A percentile compares a stretch with the other conserved stretches of the same genome.
phyloP scores from a whole-genome alignment of 2,888 invertebrate species.

The Mesopsocus fuscifrons region DNA sequence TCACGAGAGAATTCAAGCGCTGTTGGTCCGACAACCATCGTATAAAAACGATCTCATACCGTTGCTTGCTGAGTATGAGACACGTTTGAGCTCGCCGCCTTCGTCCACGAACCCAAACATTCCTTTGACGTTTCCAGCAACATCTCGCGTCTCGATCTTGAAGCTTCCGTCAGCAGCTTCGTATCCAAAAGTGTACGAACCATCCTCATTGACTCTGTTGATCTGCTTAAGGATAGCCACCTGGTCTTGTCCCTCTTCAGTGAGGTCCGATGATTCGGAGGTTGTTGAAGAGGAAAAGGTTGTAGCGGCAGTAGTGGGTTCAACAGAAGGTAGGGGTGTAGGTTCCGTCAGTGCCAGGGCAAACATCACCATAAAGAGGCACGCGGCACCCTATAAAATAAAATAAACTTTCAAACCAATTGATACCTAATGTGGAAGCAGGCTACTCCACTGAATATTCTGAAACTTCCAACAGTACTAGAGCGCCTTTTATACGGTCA shows the following conservation, averaged over 20 bases:
- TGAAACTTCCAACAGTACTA: too few relatives aligned
- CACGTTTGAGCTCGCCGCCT: slow-evolving; percentile 56
- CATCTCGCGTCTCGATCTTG: slow-evolving; percentile 66
- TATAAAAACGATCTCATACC: too few relatives aligned
- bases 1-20: too few relatives aligned
- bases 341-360: slow-evolving; percentile 11
- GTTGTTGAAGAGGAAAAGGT: slow-evolving; percentile 14
- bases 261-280: slow-evolving; percentile 14
- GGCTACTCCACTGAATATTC: too few relatives aligned
- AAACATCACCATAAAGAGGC: slow-evolving; percentile 13
- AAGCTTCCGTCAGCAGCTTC: slow-evolving; percentile 73
- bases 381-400: too few relatives aligned
- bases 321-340: slow-evolving; percentile 8
- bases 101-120: slow-evolving; percentile 66
- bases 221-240: slow-evolving; percentile 67
- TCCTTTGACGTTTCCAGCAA: slow-evolving; percentile 60
- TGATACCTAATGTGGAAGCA: too few relatives aligned
- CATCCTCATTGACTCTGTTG: slow-evolving; percentile 60
- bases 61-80: slow-evolving; percentile 47
- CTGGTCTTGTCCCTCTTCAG: slow-evolving; percentile 21
- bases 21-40: too few relatives aligned
- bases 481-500: too few relatives aligned
- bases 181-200: slow-evolving; percentile 68
- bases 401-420: too few relatives aligned
- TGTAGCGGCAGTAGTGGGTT: slow-evolving; percentile 12